phyloP scores from a whole-genome alignment of 2,113 vertebrate species.

The Poecile atricapillus region DNA sequence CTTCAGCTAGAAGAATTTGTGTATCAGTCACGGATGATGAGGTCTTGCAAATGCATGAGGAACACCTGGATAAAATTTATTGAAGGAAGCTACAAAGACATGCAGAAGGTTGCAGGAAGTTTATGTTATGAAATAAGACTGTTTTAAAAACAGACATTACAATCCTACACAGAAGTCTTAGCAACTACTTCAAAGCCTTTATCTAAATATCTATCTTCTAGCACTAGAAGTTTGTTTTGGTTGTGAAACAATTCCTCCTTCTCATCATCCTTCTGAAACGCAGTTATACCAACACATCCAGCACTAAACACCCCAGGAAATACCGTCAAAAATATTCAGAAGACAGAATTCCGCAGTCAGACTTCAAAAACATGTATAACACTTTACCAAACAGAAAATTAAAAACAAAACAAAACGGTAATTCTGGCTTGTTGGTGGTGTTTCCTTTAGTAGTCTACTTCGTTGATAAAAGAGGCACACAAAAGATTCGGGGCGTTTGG shows the following conservation, averaged over 20 bases:
- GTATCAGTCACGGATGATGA: not conserved
- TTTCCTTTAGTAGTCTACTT: not conserved
- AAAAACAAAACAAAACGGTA: not conserved
- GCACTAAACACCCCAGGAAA: not conserved
- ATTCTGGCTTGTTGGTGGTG: not conserved
- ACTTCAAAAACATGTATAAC: fast-evolving
- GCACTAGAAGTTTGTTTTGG: fast-evolving
- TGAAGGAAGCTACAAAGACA: not conserved
- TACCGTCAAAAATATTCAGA: not conserved
- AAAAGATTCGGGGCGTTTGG: fast-evolving
- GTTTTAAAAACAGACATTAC: not conserved
- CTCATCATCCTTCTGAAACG: not conserved
- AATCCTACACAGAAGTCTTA: not conserved
- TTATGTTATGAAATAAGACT: not conserved
- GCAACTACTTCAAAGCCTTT: not conserved
- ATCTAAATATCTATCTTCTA: not conserved
- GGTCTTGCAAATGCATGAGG: not conserved
- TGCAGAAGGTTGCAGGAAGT: not conserved
- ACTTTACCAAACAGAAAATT: not conserved
- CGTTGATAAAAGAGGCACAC: not conserved
- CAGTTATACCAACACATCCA: fast-evolving
- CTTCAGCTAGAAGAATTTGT: not conserved
- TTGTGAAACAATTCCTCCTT: not conserved
- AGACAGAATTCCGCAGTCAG: not conserved
- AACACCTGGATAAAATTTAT: not conserved